These are phyloP conservation scores for Heliconius aoede DNA, from an alignment of 2,888 invertebrate genomes.

Conservation along the genomic window DNA sequence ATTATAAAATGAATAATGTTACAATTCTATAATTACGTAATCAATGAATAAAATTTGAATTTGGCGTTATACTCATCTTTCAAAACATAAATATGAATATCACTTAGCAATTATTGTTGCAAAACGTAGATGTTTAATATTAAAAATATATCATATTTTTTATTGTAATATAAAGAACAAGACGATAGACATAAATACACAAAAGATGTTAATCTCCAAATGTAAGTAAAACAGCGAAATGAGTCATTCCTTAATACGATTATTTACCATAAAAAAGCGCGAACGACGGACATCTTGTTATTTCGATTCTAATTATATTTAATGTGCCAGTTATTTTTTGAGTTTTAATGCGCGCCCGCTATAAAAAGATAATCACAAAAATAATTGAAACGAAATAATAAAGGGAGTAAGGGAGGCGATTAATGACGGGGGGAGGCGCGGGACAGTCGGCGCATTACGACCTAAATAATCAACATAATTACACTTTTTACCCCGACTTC, in stretches of 20 bases:
- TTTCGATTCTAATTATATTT: slow-evolving; percentile 81
- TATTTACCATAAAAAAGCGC: slow-evolving; percentile 55
- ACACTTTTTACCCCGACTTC: slow-evolving; percentile 80
- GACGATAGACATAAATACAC: slow-evolving; percentile 16
- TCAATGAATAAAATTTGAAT: not conserved
- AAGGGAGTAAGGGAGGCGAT: slow-evolving; percentile 75
- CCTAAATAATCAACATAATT: slow-evolving; percentile 84
- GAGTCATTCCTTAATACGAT: slow-evolving; percentile 44
- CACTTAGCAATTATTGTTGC: not conserved
- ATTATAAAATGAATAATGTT: not conserved
- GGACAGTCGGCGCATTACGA: slow-evolving; percentile 82
- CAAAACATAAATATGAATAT: not conserved
- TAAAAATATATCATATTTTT: slow-evolving; percentile 1
- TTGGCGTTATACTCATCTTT: not conserved
- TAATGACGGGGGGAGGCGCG: slow-evolving; percentile 73
- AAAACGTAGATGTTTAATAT: not conserved
- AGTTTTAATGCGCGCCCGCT: slow-evolving; percentile 80
- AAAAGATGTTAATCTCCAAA: slow-evolving; percentile 39
- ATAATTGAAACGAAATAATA: slow-evolving; percentile 84
- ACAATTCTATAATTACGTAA: not conserved
- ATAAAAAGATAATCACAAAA: slow-evolving; percentile 84
- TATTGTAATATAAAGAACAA: slow-evolving; percentile 6
- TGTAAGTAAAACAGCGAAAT: slow-evolving; percentile 39
- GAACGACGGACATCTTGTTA: slow-evolving; percentile 76
- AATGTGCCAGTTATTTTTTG: slow-evolving; percentile 81